A percentile compares a stretch with the other conserved stretches of the same genome.
These are phyloP conservation scores for Momotus momota DNA, from an alignment of 2,797 vertebrate species.

Conservation along the genomic window DNA sequence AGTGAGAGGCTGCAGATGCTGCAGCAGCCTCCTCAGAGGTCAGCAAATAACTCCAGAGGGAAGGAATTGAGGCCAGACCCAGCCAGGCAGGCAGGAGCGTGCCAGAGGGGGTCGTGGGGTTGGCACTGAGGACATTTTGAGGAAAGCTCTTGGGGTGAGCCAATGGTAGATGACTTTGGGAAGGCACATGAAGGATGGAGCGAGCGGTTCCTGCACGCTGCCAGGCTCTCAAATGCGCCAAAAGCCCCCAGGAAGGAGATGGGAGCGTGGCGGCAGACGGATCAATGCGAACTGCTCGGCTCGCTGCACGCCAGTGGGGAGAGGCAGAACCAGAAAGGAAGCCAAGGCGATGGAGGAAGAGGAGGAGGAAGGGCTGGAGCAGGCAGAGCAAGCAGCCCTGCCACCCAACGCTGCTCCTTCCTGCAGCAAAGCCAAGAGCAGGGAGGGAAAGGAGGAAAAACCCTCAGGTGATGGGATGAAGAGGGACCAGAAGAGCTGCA, in stretches of 20 bases:
- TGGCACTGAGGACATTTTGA: accelerated
- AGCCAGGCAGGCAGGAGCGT: neutral
- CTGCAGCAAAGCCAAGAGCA: neutral
- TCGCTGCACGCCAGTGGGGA: neutral
- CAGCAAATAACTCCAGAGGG: neutral
- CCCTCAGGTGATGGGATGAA: neutral
- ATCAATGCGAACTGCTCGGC: neutral
- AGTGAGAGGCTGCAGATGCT: neutral
- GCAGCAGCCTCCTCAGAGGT: neutral
- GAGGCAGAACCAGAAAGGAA: neutral
- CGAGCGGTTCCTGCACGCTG: accelerated
- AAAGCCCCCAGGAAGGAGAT: conserved; percentile 2
- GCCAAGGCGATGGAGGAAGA: neutral
- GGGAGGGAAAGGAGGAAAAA: neutral
- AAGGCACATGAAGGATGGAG: neutral
- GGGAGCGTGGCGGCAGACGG: accelerated
- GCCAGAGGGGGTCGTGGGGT: neutral
- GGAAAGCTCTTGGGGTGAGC: neutral
- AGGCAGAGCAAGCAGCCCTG: neutral
- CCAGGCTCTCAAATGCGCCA: neutral
- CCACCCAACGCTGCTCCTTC: neutral
- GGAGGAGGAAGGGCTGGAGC: neutral
- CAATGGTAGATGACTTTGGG: neutral
- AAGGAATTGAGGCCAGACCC: neutral
- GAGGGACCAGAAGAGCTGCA: neutral